Evolutionary conservation across 2,113 vertebrate genomes (phyloP).

Genomic region (Arenaria interpres): DNA sequence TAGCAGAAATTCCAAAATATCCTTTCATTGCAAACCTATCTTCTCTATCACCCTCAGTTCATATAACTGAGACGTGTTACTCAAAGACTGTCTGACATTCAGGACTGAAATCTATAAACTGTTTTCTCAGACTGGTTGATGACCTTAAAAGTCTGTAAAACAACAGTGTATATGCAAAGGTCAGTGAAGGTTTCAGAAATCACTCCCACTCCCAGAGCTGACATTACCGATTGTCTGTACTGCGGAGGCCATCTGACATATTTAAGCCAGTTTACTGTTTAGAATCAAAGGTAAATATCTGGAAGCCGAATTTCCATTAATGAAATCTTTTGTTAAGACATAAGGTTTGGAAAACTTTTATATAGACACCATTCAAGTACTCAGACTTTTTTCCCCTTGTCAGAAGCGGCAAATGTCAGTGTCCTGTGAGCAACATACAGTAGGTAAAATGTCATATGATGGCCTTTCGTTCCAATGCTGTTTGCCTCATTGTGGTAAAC

Average conservation of each 20-base stretch:
- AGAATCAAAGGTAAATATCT: neutral
- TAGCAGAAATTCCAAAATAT: neutral
- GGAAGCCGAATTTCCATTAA: neutral
- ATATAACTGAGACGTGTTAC: neutral
- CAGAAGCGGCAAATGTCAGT: conserved; percentile 36
- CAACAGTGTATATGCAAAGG: conserved; percentile 50
- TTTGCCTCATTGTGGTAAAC: neutral
- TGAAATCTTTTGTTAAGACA: neutral
- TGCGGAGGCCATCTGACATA: neutral
- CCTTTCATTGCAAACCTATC: neutral
- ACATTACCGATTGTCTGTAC: conserved; percentile 1
- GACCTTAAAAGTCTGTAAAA: conserved; percentile 66
- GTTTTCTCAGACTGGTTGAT: conserved; percentile 28
- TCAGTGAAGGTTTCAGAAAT: conserved; percentile 48
- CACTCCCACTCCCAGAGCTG: conserved; percentile 16
- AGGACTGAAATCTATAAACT: conserved; percentile 37
- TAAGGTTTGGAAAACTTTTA: neutral
- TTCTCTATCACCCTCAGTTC: neutral
- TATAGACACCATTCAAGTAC: neutral
- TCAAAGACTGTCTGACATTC: conserved; percentile 38
- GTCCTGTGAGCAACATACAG: neutral
- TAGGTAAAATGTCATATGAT: conserved; percentile 10
- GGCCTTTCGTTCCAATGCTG: neutral
- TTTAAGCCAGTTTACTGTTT: neutral
- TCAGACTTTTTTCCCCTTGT: neutral